Conservation (phyloP, 64 coral and sea anemone genomes). For the Trachythela sp. region DNA sequence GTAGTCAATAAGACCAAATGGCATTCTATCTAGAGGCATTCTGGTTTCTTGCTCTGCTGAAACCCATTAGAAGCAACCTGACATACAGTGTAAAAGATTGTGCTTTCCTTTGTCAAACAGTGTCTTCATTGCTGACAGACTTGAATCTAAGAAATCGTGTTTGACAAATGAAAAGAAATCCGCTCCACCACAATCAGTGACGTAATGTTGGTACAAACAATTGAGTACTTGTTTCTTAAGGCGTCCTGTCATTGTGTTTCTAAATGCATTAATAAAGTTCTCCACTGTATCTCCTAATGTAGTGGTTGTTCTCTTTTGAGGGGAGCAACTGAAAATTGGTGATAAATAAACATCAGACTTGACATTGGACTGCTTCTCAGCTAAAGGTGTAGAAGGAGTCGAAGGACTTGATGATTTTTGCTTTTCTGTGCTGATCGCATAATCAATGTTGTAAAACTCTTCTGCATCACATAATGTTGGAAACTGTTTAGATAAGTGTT, state of each 20-base stretch:
- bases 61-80: conserved; percentile 12
- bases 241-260: background rate
- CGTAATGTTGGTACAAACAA: background rate
- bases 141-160: background rate
- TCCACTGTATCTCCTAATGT: conserved; percentile 18
- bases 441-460: background rate
- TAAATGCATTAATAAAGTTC: background rate
- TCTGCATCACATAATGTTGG: background rate
- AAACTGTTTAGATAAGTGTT: background rate
- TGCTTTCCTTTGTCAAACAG: conserved; percentile 33
- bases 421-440: background rate
- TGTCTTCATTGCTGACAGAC: background rate
- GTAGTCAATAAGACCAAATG: conserved; percentile 48
- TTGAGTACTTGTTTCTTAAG: background rate
- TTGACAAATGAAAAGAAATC: background rate
- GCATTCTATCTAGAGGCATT: conserved; percentile 56
- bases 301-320: background rate
- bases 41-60: background rate
- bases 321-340: conserved; percentile 43
- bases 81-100: conserved; percentile 31
- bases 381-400: background rate
- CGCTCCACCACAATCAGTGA: background rate
- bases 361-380: too few relatives aligned
- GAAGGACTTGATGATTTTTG: background rate
- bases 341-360: background rate